Conservation (phyloP, 2,888 invertebrate genomes). For the Nymphalis polychloros region DNA sequence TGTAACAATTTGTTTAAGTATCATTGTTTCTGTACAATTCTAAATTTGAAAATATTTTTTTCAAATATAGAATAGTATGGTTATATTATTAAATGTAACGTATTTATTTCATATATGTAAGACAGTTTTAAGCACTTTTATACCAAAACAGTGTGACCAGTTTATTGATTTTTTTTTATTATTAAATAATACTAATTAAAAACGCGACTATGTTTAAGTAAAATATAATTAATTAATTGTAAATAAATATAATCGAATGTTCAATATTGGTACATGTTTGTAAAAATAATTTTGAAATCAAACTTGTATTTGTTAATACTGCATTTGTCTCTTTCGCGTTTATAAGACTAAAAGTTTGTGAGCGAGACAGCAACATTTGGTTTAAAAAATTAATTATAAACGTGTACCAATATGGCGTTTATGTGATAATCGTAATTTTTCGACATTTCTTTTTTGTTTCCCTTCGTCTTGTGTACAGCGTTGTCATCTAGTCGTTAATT, state of each 20-base stretch:
- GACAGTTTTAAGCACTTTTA: constrained; percentile 44
- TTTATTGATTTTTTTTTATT: constrained; percentile 7
- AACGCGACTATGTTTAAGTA: constrained; percentile 49
- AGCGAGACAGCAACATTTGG: background rate
- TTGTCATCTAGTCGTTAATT: constrained; percentile 76
- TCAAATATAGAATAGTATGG: constrained; percentile 16
- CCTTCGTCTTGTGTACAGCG: constrained; percentile 59
- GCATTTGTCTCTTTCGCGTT: background rate
- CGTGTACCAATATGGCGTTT: constrained; percentile 5
- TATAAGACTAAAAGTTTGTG: background rate
- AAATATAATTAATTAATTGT: constrained; percentile 51
- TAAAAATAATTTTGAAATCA: constrained; percentile 20
- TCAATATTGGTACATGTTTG: constrained; percentile 41
- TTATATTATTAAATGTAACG: constrained; percentile 13
- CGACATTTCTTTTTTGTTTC: constrained; percentile 44
- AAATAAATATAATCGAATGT: constrained; percentile 15
- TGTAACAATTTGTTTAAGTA: constrained; percentile 42
- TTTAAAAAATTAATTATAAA: background rate
- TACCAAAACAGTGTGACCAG: constrained; percentile 73
- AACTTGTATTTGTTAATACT: too few relatives aligned
- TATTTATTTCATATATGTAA: constrained; percentile 28
- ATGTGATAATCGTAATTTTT: constrained; percentile 41
- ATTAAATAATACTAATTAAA: constrained; percentile 32
- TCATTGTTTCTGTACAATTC: constrained; percentile 37
- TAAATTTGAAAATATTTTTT: constrained; percentile 32